These are phyloP conservation scores for Bradypus variegatus DNA, from an alignment of 2,797 vertebrate genomes.

Conservation along the genomic window DNA sequence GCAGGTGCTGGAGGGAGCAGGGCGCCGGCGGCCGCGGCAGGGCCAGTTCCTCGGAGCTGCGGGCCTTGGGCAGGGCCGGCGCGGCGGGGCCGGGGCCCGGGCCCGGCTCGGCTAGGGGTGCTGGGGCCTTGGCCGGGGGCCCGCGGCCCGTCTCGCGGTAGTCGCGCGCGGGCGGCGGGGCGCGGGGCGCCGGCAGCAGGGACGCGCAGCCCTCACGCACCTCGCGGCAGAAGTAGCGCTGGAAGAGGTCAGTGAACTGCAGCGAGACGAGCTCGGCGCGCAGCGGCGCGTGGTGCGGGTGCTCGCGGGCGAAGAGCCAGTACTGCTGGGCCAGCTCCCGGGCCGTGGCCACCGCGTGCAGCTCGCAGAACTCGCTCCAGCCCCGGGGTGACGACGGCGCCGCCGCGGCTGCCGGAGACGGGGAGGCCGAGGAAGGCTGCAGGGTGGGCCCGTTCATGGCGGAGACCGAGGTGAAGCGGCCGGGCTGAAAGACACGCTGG, in stretches of 20 bases:
- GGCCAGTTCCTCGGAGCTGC: slow-evolving; percentile 81
- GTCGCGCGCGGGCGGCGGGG: slow-evolving; percentile 80
- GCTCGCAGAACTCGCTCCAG: slow-evolving; percentile 98
- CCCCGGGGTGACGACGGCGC: slow-evolving; percentile 75
- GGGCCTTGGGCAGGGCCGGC: slow-evolving; percentile 69
- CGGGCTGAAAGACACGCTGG: slow-evolving; percentile 75
- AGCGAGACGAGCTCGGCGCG: slow-evolving; percentile 90
- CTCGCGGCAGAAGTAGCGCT: slow-evolving; percentile 91
- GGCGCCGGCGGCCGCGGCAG: slow-evolving; percentile 69
- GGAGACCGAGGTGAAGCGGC: slow-evolving; percentile 82
- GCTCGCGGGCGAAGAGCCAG: slow-evolving; percentile 85
- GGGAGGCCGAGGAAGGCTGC: slow-evolving; percentile 77
- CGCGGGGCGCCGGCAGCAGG: slow-evolving; percentile 69
- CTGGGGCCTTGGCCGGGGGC: slow-evolving; percentile 69
- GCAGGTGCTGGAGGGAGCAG: slow-evolving; percentile 83
- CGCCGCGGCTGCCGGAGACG: slow-evolving; percentile 52
- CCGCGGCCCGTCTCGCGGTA: slow-evolving; percentile 85
- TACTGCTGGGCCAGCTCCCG: slow-evolving; percentile 92
- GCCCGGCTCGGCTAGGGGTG: slow-evolving; percentile 61
- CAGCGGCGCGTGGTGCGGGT: slow-evolving; percentile 84
- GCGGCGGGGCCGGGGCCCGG: slow-evolving; percentile 65
- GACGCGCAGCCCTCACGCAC: slow-evolving; percentile 81
- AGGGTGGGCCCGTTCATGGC: slow-evolving; percentile 96
- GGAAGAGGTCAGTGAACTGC: slow-evolving; percentile 91
- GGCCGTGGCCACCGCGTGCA: slow-evolving; percentile 90